Conservation (phyloP, 2,888 invertebrate species). For the Eupithecia tripunctaria region DNA sequence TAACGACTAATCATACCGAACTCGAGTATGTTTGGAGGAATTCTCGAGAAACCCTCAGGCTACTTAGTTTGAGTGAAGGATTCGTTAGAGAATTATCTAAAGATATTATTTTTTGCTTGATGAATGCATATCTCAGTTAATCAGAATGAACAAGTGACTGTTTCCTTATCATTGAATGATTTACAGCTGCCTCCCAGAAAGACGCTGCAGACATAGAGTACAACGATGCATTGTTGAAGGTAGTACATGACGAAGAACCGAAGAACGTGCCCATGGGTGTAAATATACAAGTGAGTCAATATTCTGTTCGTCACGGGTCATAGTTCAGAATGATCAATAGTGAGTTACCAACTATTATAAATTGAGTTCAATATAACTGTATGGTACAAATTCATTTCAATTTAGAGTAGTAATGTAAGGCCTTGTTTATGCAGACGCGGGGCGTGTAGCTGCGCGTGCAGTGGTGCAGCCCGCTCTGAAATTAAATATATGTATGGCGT, state of each 20-base stretch:
- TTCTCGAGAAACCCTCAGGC: too few relatives aligned
- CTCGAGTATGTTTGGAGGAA: too few relatives aligned
- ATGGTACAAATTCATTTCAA: slow-evolving; percentile 6
- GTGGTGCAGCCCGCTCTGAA: too few relatives aligned
- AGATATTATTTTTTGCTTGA: background rate
- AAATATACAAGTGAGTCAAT: slow-evolving; percentile 68
- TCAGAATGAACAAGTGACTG: background rate
- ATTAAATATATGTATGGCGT: too few relatives aligned
- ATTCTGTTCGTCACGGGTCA: slow-evolving; percentile 23
- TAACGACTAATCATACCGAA: too few relatives aligned
- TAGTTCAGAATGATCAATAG: slow-evolving; percentile 17
- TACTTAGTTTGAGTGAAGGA: too few relatives aligned
- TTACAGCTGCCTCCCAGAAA: slow-evolving; percentile 61
- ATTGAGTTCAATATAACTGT: slow-evolving; percentile 6
- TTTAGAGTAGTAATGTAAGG: background rate
- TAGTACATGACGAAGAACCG: slow-evolving; percentile 78
- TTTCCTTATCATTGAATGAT: slow-evolving; percentile 12
- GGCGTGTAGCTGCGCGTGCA: too few relatives aligned
- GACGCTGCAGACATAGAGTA: slow-evolving; percentile 68
- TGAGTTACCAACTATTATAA: background rate
- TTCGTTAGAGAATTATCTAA: too few relatives aligned
- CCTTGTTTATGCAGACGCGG: too few relatives aligned
- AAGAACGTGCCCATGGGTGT: slow-evolving; percentile 76
- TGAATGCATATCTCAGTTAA: background rate
- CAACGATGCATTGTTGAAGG: slow-evolving; percentile 71